Evolutionary conservation across 2,113 vertebrate genomes (phyloP).

Genomic region (Cichladusa arquata): DNA sequence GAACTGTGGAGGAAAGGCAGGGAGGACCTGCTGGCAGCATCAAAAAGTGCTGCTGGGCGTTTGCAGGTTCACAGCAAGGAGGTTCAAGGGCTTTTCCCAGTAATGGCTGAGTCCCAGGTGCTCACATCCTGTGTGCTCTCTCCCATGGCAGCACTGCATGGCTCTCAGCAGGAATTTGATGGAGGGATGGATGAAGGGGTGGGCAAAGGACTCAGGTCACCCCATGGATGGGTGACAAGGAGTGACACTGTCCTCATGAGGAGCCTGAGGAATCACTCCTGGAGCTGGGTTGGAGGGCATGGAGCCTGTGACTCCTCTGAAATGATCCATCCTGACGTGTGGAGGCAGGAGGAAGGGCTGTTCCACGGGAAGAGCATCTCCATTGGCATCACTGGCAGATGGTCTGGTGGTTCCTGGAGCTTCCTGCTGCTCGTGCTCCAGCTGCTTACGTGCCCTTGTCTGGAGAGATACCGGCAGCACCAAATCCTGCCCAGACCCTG

Average conservation of each 20-base stretch:
- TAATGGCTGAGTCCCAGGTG: background rate
- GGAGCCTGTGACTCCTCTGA: background rate
- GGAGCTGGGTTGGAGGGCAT: background rate
- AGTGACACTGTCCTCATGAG: rapidly evolving
- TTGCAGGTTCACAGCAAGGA: background rate
- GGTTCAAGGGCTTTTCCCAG: background rate
- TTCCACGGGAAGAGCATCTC: background rate
- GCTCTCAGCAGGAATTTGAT: background rate
- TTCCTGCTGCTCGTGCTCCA: background rate
- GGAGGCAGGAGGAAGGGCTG: background rate
- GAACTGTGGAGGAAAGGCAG: no score
- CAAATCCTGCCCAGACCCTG: rapidly evolving
- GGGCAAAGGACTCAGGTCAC: background rate
- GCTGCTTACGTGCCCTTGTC: background rate
- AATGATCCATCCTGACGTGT: background rate
- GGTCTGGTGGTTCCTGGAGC: background rate
- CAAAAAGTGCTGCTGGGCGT: background rate
- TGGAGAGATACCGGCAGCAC: rapidly evolving
- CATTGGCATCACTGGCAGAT: background rate
- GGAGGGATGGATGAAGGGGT: background rate
- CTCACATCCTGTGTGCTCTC: background rate
- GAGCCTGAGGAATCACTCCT: rapidly evolving
- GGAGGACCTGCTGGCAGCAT: background rate
- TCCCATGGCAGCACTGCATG: background rate
- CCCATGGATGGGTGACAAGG: background rate